Evolutionary conservation across 2,888 invertebrate species (phyloP).

Genomic region (Lasioglossum zephyrum): DNA sequence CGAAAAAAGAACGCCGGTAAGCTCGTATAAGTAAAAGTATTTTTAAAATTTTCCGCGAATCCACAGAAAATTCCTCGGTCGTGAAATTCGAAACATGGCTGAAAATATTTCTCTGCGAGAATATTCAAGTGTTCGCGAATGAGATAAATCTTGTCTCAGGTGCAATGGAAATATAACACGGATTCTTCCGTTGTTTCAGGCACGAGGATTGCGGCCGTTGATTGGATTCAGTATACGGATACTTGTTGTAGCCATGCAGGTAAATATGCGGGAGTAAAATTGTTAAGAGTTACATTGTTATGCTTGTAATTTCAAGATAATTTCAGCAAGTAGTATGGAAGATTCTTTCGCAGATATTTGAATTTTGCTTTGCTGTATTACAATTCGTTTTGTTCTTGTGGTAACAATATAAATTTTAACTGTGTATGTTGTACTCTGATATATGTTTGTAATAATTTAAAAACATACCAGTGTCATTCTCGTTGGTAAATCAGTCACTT

Average conservation of each 20-base stretch:
- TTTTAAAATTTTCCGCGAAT: background rate
- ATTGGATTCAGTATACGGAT: background rate
- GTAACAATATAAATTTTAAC: too few relatives aligned
- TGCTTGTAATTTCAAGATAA: too few relatives aligned
- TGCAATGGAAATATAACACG: background rate
- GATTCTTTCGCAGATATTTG: too few relatives aligned
- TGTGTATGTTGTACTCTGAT: too few relatives aligned
- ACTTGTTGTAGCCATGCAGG: background rate
- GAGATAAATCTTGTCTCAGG: background rate
- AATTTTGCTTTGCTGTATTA: too few relatives aligned
- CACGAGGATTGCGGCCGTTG: background rate
- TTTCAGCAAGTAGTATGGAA: too few relatives aligned
- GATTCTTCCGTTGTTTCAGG: background rate
- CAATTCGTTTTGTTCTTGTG: too few relatives aligned
- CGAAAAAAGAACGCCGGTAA: background rate
- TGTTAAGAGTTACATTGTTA: background rate
- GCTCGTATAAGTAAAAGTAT: background rate
- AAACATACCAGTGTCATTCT: background rate
- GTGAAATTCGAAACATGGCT: background rate
- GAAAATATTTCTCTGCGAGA: background rate
- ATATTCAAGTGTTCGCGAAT: background rate
- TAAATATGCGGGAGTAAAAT: background rate
- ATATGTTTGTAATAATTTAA: background rate
- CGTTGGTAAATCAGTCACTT: background rate
- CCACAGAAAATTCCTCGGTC: background rate